Base-by-base conservation (phyloP, 2,888 invertebrate species). In the Leptodirus hochenwartii region DNA sequence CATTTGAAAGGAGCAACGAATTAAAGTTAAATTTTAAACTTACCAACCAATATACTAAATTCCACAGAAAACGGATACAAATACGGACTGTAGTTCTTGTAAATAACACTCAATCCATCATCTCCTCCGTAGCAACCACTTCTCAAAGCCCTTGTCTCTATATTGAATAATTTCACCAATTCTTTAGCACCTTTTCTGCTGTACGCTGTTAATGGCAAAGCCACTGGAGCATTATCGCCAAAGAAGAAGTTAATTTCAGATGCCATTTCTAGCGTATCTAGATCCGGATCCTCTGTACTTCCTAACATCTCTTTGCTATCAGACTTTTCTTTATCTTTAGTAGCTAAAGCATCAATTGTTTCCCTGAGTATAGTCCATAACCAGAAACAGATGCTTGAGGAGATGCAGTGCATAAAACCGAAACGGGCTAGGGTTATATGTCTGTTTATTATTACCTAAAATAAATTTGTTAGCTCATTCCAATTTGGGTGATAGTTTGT, bases 31-130 rank as follows among this genome's bases (percentile, higher is more conserved):
- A 11, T 22, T 12, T 12, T 3, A 20, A 29, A 41, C 53, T 54
- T 55, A 72, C 74, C 73, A 31, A 77, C 71, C 34, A 81, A 64
- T 44, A 81, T 74, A 51, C 75, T 78, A 53, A 75, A 81, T 51
- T 81, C 76, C 15, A 81, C 75, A 37, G 72, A 76, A 50, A 81
- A 81, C 1, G 81, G 81, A 44, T 76, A 81, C 10, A 82, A 56
- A 47, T 80, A 81, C 0, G 79, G 78, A 2, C 77, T 73, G 43
- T 73, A 68, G 45, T 66, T 62, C 43, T 63, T 60, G 37, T 61
- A 59, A 29, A 69, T 62, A 2, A 55, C 44, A 28, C 49, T 57
- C 29, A 68, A 46, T 8, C 62, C 58, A 2, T 45, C 47, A 2
- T 62, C 56, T 1, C 57, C 56, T 1, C 57, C 58, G 14, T 55